Percentiles rank a stretch among this genome's conserved stretches.
phyloP scores from a whole-genome alignment of 2,113 vertebrate species.

The Phycodurus eques region DNA sequence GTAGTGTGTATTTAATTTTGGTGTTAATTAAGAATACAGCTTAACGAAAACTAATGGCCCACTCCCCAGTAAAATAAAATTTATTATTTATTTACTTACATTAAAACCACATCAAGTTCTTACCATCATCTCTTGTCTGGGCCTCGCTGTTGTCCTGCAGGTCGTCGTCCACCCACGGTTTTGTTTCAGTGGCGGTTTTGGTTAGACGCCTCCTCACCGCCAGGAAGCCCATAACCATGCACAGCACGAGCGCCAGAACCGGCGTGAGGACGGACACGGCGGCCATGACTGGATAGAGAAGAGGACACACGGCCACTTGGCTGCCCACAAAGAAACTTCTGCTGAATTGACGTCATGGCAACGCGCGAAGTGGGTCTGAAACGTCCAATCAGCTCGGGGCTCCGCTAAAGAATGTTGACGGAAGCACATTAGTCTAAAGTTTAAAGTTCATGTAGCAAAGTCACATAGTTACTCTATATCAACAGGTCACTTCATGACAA shows the following conservation, averaged over 20 bases:
- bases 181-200: slow-evolving; percentile 14
- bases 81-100: too few relatives aligned
- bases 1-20: too few relatives aligned
- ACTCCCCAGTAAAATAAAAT: too few relatives aligned
- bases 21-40: too few relatives aligned
- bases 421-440: neutral
- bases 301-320: neutral
- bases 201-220: slow-evolving; percentile 60
- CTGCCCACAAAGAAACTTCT: neutral
- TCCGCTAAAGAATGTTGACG: neutral
- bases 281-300: slow-evolving; percentile 66
- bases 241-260: slow-evolving; percentile 77
- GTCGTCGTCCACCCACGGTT: slow-evolving; percentile 82
- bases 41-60: too few relatives aligned
- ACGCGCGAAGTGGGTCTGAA: neutral
- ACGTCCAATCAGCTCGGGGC: neutral
- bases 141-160: slow-evolving; percentile 78
- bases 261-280: slow-evolving; percentile 80
- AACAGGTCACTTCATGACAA: too few relatives aligned
- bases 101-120: neutral
- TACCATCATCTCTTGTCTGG: slow-evolving; percentile 65
- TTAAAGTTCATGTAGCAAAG: slow-evolving; percentile 6
- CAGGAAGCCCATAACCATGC: slow-evolving; percentile 77
- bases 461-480: neutral
- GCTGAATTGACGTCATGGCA: neutral